Percentiles rank a stretch among this genome's conserved stretches.
Evolutionary conservation across 2,888 invertebrate species (phyloP).

Genomic region (Biston stratarius): DNA sequence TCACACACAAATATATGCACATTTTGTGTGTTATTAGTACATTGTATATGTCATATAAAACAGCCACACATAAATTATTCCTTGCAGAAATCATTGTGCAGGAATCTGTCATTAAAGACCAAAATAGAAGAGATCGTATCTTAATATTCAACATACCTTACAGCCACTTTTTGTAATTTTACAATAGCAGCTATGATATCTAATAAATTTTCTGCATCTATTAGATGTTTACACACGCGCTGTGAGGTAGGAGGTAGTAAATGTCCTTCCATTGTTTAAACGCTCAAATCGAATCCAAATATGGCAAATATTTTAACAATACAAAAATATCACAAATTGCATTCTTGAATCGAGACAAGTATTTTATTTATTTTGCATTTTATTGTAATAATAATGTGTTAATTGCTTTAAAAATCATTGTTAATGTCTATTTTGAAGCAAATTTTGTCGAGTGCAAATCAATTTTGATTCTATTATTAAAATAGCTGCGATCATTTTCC

Average conservation of each 20-base stretch:
- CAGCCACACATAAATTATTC: not conserved
- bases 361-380: slow-evolving; percentile 10
- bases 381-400: not conserved
- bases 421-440: too few species aligned
- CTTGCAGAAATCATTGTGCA: not conserved
- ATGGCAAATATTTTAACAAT: slow-evolving; percentile 17
- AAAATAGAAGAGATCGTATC: too few species aligned
- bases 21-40: too few species aligned
- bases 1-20: too few species aligned
- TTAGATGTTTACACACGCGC: slow-evolving; percentile 7
- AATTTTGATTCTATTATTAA: too few species aligned
- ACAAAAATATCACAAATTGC: slow-evolving; percentile 3
- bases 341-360: slow-evolving; percentile 5
- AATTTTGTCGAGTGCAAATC: too few species aligned
- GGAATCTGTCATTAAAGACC: too few species aligned
- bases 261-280: slow-evolving; percentile 19
- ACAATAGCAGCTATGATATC: slow-evolving; percentile 1
- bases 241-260: slow-evolving; percentile 12
- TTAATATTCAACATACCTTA: not conserved
- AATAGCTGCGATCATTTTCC: too few species aligned
- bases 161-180: slow-evolving; percentile 10
- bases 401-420: not conserved
- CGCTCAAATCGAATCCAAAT: slow-evolving; percentile 3
- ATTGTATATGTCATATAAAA: not conserved
- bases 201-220: slow-evolving; percentile 1